phyloP scores from a whole-genome alignment of 2,113 vertebrate genomes.

The Tupaia chinensis region DNA sequence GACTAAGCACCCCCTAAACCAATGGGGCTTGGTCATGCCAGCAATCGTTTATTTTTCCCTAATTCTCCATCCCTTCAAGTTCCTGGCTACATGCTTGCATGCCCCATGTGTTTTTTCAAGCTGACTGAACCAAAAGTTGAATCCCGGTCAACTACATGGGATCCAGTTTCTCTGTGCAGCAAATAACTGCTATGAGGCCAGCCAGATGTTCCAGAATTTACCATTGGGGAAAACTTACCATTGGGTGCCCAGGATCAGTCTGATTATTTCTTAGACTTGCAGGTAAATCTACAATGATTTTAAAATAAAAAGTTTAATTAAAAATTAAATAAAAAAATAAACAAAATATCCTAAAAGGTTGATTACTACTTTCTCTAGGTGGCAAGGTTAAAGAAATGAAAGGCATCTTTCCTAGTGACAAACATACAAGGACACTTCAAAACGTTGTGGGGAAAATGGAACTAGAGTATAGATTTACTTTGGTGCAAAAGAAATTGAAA shows the following conservation, averaged over 20 bases:
- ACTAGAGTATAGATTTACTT: too few species aligned
- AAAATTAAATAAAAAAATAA: neutral
- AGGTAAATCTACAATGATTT: neutral
- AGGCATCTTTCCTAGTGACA: neutral
- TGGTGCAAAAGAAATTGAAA: too few species aligned
- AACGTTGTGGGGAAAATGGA: too few species aligned
- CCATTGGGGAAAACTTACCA: neutral
- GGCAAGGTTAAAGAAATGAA: neutral
- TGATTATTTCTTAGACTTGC: constrained; percentile 27
- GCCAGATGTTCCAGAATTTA: neutral
- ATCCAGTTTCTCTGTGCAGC: too few species aligned
- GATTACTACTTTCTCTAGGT: neutral
- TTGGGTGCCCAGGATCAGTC: neutral
- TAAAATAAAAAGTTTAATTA: neutral
- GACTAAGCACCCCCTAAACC: too few species aligned
- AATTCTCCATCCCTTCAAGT: too few species aligned
- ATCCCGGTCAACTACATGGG: too few species aligned
- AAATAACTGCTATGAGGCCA: too few species aligned
- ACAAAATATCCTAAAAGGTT: neutral
- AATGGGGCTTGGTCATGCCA: too few species aligned
- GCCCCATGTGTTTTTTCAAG: neutral
- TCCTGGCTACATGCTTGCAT: neutral
- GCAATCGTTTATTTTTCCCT: too few species aligned
- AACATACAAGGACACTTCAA: too few species aligned
- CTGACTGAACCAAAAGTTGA: neutral